Evolutionary conservation across 2,888 invertebrate species (phyloP), one percentile per base, ranked within the genome.

Genomic region (Hylaea fasciaria): DNA sequence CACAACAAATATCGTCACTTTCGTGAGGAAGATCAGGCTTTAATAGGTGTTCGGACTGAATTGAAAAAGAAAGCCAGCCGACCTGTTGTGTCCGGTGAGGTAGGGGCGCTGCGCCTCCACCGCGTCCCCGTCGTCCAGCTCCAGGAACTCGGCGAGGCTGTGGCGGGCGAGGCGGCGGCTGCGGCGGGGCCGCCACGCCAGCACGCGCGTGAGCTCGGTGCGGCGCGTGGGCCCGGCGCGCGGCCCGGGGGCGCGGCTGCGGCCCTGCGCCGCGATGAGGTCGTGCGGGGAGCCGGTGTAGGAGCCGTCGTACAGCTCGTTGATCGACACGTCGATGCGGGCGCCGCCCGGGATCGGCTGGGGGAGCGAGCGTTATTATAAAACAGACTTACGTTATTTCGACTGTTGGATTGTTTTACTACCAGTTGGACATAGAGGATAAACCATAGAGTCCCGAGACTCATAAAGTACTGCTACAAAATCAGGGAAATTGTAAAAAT

Each of bases 281-380:
- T 97, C 97, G 80, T 97, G 97, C 0, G 98, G 98, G 43, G 97
- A 97, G 4, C 98, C 98, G 11, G 97, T 96, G 87, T 98, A 98
- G 0, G 98, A 98, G 0, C 98, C 98, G 88, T 99, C 98, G 87
- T 98, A 98, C 63, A 96, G 91, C 85, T 98, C 98, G 89, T 98
- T 98, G 71, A 99, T 97, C 0, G 98, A 96, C 0, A 99, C 98
- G 89, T 99, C 98, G 69, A 99, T 97, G 61, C 97, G 94, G 41
- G 98, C 97, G 63, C 97, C 97, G 74, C 94, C 94, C 0, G 94
- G 91, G 69, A 96, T 95, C 37, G 96, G 96, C 94, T 95, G 83
- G 10, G 9, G 4, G 39, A 11, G 7, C 0, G n/a, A 28, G 51
- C 8, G 40, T 22, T 22, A 22, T 5, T 22, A n/a, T n/a, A n/a